Conservation (phyloP, 2,797 vertebrate genomes). For the Nannoperca obscura region DNA sequence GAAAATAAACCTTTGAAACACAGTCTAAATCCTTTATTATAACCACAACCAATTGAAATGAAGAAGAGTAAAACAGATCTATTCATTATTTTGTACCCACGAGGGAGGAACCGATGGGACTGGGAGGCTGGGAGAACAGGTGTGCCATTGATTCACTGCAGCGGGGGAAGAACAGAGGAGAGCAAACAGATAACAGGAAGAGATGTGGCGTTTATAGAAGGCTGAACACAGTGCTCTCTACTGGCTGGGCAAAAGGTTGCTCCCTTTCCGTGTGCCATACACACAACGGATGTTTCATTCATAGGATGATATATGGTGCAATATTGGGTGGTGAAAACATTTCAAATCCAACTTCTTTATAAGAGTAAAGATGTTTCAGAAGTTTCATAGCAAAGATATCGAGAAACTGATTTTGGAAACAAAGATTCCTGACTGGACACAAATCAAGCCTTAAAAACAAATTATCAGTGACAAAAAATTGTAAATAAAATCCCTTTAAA, state of each 20-base stretch:
- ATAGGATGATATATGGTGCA: background rate
- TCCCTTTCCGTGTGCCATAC: constrained; percentile 61
- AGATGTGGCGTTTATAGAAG: constrained; percentile 68
- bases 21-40: constrained; percentile 84
- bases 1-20: constrained; percentile 80
- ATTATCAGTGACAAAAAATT: background rate
- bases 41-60: constrained; percentile 84
- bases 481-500: constrained; percentile 65
- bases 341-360: constrained; percentile 27
- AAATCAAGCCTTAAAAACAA: constrained; percentile 17
- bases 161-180: constrained; percentile 68
- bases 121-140: constrained; percentile 69
- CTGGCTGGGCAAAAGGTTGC: constrained; percentile 80
- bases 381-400: background rate
- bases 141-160: constrained; percentile 79
- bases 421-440: constrained; percentile 10
- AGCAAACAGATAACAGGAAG: constrained; percentile 67
- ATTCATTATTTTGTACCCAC: constrained; percentile 79
- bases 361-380: background rate
- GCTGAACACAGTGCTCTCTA: constrained; percentile 80
- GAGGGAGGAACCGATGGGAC: constrained; percentile 66
- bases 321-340: constrained; percentile 1
- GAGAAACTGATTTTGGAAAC: constrained; percentile 16
- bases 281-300: background rate
- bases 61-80: constrained; percentile 80